A percentile compares a stretch with the other conserved stretches of the same genome.
Conservation (phyloP, 1,140 invertebrate species). For the Lordiphosa clarofinis region DNA sequence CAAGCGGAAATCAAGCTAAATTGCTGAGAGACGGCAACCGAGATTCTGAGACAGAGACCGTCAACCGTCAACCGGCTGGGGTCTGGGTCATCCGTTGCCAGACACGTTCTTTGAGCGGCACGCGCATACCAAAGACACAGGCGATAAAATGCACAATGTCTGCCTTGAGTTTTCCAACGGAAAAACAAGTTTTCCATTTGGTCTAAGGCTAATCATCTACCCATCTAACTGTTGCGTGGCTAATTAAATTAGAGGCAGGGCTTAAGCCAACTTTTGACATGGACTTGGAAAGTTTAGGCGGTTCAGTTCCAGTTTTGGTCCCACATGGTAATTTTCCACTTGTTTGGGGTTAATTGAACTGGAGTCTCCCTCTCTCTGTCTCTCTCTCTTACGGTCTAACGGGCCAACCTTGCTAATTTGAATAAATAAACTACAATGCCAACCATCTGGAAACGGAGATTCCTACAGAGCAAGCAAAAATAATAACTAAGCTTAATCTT, state of each 20-base stretch:
- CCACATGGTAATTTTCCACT: conserved; percentile 50
- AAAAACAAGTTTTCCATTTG: conserved; percentile 57
- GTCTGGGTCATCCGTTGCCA: conserved; percentile 60
- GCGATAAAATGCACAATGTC: conserved; percentile 33
- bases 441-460: conserved; percentile 8
- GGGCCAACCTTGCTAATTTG: conserved; percentile 43
- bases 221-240: conserved; percentile 48
- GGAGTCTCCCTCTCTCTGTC: conserved; percentile 24
- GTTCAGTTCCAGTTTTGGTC: conserved; percentile 20
- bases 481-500: conserved; percentile 48
- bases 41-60: conserved; percentile 22
- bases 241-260: conserved; percentile 67
- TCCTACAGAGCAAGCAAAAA: conserved; percentile 8
- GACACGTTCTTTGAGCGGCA: conserved; percentile 68
- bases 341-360: conserved; percentile 66
- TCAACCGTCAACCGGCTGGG: conserved; percentile 44
- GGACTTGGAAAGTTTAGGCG: conserved; percentile 50
- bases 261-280: conserved; percentile 32
- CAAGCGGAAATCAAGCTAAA: conserved; percentile 24
- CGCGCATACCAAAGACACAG: conserved; percentile 56
- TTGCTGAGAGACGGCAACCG: conserved; percentile 52
- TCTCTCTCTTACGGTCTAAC: conserved; percentile 1
- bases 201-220: conserved; percentile 50
- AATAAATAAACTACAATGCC: conserved; percentile 48
- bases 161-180: conserved; percentile 49